These are phyloP conservation scores for Diceros bicornis DNA, from an alignment of 2,797 vertebrate genomes.

Conservation along the genomic window DNA sequence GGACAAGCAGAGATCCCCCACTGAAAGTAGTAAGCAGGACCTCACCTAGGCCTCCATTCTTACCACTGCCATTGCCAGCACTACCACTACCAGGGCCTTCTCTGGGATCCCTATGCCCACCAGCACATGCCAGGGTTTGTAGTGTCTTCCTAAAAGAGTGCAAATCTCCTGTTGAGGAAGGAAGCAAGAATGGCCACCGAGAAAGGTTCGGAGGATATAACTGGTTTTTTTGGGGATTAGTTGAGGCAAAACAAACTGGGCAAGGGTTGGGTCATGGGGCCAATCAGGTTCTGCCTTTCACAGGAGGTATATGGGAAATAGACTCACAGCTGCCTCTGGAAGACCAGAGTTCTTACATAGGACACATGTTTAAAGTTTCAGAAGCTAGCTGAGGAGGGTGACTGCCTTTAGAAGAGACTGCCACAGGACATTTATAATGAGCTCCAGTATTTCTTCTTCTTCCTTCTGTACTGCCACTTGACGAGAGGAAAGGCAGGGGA, in stretches of 20 bases:
- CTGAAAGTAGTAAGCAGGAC: not conserved
- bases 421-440: not conserved
- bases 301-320: not conserved
- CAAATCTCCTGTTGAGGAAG: conserved; percentile 1
- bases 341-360: not conserved
- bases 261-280: not conserved
- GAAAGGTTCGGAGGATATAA: not conserved
- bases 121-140: not conserved
- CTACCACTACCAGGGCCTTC: not conserved
- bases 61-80: not conserved
- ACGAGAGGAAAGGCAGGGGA: not conserved
- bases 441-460: not conserved
- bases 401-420: not conserved
- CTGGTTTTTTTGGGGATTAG: not conserved
- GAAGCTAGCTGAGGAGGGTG: not conserved
- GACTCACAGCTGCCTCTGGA: not conserved
- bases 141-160: not conserved
- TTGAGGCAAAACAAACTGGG: not conserved
- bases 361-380: not conserved
- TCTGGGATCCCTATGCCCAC: not conserved
- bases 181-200: not conserved
- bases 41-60: not conserved
- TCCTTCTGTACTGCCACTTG: not conserved
- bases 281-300: not conserved
- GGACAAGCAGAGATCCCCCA: not conserved